Evolutionary conservation across 2,797 vertebrate species (phyloP), one percentile per base, ranked within the genome.

Genomic region (Melanotaenia parkinsoni): DNA sequence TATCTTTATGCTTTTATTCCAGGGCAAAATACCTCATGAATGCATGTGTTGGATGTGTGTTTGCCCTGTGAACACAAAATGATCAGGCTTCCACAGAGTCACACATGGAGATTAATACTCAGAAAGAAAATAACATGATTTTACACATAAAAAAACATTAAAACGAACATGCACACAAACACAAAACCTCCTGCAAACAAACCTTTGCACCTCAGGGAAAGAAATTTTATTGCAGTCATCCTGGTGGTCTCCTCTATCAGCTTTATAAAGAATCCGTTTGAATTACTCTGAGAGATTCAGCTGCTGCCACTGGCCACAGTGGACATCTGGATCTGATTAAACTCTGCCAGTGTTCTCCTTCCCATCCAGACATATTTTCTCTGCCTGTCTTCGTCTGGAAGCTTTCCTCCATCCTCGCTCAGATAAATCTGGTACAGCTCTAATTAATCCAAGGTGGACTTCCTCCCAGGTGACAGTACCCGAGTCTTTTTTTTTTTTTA

Each of bases 171-270:
- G 47, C 58, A 47, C 59, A 60, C 33, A 33, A 65, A 64, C 60
- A 53, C 11, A 62, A 4, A 40, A 8, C 28, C 70, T 70, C 66
- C n/a, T 61, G 30, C n/a, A 77, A 80, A 84, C 80, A 79, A 73
- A 72, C 84, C 84, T 51, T 28, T 71, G 66, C 79, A 82, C 87
- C 89, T 83, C 70, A 63, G 89, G 90, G 82, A 71, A 62, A 68
- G 69, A 84, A 74, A 84, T 84, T 84, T 86, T 89, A 89, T 88
- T 91, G 89, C 86, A 86, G 86, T 90, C 87, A 85, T 84, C 76
- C 76, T 86, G 77, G 79, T 57, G 81, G 77, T 76, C 57, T 69
- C 85, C 72, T 83, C 77, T 69, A 81, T 86, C 83, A 58, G 72
- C 72, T 89, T 81, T 72, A 87, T 64, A 86, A 79, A 87, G 85